A percentile compares a stretch with the other conserved stretches of the same genome.
Evolutionary conservation across 2,113 vertebrate genomes (phyloP).

Genomic region (Glareola pratincola): DNA sequence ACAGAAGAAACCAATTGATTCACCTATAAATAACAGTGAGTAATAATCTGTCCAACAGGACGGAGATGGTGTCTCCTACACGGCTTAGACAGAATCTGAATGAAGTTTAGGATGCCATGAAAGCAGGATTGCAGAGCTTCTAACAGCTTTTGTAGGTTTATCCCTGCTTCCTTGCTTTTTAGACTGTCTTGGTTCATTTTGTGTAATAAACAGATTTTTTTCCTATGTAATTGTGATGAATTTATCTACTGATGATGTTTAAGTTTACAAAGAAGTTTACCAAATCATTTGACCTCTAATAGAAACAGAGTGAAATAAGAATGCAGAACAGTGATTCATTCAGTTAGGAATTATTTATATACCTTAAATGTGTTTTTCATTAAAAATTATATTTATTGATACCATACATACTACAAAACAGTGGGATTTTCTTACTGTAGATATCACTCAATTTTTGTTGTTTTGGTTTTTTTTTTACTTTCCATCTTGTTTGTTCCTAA

Average conservation of each 20-base stretch:
- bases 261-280: slow-evolving; percentile 42
- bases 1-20: not conserved
- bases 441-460: not conserved
- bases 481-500: not conserved
- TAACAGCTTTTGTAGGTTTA: not conserved
- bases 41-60: not conserved
- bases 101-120: not conserved
- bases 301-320: slow-evolving; percentile 56
- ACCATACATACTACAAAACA: slow-evolving; percentile 34
- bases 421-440: slow-evolving; percentile 3
- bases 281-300: slow-evolving; percentile 43
- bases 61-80: not conserved
- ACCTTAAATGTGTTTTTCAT: slow-evolving; percentile 55
- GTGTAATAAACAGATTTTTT: slow-evolving; percentile 4
- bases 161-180: not conserved
- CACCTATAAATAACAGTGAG: not conserved
- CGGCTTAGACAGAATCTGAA: not conserved
- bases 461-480: slow-evolving; percentile 9
- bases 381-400: slow-evolving; percentile 67
- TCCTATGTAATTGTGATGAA: slow-evolving; percentile 8
- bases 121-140: not conserved
- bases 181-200: not conserved
- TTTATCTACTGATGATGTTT: slow-evolving; percentile 33
- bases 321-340: slow-evolving; percentile 51
- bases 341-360: slow-evolving; percentile 61